Percentiles rank a stretch among this genome's conserved stretches.
Conservation (phyloP, 2,888 invertebrate genomes). For the Polyommatus iphigenia region DNA sequence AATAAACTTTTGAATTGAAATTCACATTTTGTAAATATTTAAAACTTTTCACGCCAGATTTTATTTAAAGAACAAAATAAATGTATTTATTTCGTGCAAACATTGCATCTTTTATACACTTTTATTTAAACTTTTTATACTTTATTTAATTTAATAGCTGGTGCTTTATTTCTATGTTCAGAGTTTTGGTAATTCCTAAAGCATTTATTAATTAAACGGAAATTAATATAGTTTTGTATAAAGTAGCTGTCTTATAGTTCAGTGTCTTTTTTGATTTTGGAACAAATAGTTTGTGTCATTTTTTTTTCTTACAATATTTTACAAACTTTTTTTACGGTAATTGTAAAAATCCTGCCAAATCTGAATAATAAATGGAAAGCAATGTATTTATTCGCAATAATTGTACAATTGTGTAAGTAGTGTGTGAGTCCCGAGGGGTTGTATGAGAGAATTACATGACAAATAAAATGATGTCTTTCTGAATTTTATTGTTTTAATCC, state of each 20-base stretch:
- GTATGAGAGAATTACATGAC: slow-evolving; percentile 61
- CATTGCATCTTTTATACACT: not conserved
- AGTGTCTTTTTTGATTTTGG: slow-evolving; percentile 29
- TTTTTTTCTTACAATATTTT: slow-evolving; percentile 2
- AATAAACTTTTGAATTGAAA: not conserved
- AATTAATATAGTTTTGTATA: slow-evolving; percentile 30
- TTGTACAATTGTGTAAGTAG: slow-evolving; percentile 67
- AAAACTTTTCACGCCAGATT: slow-evolving; percentile 13
- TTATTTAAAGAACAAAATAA: slow-evolving; percentile 14
- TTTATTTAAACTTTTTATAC: slow-evolving; percentile 28
- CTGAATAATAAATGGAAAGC: slow-evolving; percentile 43
- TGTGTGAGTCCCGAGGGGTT: slow-evolving; percentile 65
- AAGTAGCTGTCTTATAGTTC: slow-evolving; percentile 27
- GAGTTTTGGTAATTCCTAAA: slow-evolving; percentile 58
- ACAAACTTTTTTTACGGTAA: slow-evolving; percentile 24
- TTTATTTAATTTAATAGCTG: slow-evolving; percentile 18
- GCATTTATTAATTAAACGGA: slow-evolving; percentile 56
- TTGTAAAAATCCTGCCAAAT: slow-evolving; percentile 29
- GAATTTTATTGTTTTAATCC: slow-evolving; percentile 58
- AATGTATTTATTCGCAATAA: slow-evolving; percentile 76
- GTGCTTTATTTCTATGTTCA: slow-evolving; percentile 41
- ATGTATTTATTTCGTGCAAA: slow-evolving; percentile 18
- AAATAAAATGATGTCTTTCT: slow-evolving; percentile 73
- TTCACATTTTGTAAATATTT: not conserved
- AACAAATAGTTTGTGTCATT: not conserved